These are phyloP conservation scores for Okamejei kenojei DNA, from an alignment of 2,797 vertebrate genomes.

Conservation along the genomic window DNA sequence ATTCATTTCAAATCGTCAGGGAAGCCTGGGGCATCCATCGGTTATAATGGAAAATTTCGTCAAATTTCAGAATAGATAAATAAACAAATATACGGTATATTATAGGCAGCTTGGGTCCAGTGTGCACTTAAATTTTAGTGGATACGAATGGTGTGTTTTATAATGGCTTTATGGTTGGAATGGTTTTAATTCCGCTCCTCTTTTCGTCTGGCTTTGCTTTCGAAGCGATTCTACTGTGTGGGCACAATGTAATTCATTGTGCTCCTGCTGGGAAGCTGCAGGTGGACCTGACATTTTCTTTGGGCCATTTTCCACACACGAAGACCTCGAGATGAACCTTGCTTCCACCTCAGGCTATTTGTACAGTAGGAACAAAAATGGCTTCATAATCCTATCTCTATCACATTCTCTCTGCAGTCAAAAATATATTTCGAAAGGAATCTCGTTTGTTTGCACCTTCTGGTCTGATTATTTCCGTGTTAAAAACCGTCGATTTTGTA, in stretches of 20 bases:
- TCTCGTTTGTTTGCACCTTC: neutral
- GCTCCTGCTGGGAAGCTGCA: constrained; percentile 45
- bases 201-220: neutral
- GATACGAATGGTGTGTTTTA: neutral
- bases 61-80: neutral
- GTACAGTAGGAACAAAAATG: constrained; percentile 56
- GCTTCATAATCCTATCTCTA: constrained; percentile 60
- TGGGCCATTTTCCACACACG: constrained; percentile 57
- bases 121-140: neutral
- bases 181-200: neutral
- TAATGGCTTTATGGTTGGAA: neutral
- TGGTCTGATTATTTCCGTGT: neutral
- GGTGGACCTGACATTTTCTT: constrained; percentile 54
- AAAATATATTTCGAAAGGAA: neutral
- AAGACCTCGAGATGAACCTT: constrained; percentile 73
- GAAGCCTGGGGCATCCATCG: neutral
- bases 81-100: neutral
- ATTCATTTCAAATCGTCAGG: neutral
- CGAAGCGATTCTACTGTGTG: neutral
- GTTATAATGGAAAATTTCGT: neutral
- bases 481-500: neutral
- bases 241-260: constrained; percentile 13
- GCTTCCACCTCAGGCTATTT: constrained; percentile 69
- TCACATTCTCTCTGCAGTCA: constrained; percentile 43
- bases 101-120: no score